Evolutionary conservation across 2,113 vertebrate species (phyloP).

Genomic region (Nansenia antarctica): DNA sequence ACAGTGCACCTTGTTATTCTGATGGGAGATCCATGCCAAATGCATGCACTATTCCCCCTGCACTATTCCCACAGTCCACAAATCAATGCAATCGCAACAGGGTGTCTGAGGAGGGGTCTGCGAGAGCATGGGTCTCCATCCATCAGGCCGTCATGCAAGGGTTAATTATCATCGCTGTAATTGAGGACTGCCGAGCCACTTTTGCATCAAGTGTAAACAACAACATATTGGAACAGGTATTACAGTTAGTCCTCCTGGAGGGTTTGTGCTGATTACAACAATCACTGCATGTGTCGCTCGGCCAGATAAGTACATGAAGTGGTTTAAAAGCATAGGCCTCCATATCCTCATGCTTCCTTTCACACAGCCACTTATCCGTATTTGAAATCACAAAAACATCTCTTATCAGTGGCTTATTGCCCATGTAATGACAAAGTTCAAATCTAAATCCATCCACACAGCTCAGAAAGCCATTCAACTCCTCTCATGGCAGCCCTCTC

Average conservation of each 20-base stretch:
- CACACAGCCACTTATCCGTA: constrained; percentile 65
- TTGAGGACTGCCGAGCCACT: constrained; percentile 56
- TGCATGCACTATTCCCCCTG: constrained; percentile 42
- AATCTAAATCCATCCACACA: constrained; percentile 63
- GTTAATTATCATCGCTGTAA: constrained; percentile 63
- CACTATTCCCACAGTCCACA: constrained; percentile 47
- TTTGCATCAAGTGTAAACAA: constrained; percentile 61
- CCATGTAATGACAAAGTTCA: constrained; percentile 71
- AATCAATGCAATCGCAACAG: constrained; percentile 59
- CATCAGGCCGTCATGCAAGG: not conserved
- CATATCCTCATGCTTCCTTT: constrained; percentile 52
- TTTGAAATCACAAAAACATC: constrained; percentile 70
- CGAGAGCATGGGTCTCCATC: constrained; percentile 21
- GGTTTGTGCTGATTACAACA: constrained; percentile 66
- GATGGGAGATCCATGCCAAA: constrained; percentile 61
- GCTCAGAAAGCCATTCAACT: constrained; percentile 60
- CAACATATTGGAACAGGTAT: constrained; percentile 61
- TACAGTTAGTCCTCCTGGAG: constrained; percentile 49
- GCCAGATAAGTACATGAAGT: constrained; percentile 58
- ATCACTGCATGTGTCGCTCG: constrained; percentile 50
- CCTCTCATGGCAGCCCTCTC: constrained; percentile 43
- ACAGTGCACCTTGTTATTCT: constrained; percentile 59
- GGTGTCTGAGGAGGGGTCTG: constrained; percentile 36
- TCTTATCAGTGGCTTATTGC: constrained; percentile 63
- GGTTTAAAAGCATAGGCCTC: constrained; percentile 65